A percentile compares a stretch with the other conserved stretches of the same genome.
These are phyloP conservation scores for Distichodus sexfasciatus DNA, from an alignment of 2,797 vertebrate species.

Conservation along the genomic window DNA sequence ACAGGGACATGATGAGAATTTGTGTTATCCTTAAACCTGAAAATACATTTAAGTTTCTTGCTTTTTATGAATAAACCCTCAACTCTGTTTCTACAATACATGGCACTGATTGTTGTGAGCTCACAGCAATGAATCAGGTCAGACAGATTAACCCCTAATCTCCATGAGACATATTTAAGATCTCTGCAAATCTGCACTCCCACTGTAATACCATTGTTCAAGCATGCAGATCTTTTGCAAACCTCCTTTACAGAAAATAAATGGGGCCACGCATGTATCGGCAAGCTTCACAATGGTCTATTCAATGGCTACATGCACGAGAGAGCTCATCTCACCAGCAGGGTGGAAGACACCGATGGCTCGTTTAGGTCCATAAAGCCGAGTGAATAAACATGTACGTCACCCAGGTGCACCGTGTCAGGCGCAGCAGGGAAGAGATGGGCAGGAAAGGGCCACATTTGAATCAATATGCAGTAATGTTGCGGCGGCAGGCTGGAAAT, in stretches of 20 bases:
- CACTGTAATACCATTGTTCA: background rate
- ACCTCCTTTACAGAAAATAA: constrained; percentile 13
- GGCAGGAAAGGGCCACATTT: constrained; percentile 57
- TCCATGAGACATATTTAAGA: background rate
- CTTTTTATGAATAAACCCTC: background rate
- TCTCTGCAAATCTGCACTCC: background rate
- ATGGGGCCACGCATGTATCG: background rate
- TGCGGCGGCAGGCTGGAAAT: constrained; percentile 54
- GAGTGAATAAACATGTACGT: constrained; percentile 61
- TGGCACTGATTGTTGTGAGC: background rate
- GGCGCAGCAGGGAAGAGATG: constrained; percentile 43
- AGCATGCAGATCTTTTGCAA: background rate
- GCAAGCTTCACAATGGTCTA: constrained; percentile 2
- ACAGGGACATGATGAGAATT: background rate
- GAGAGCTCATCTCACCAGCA: constrained; percentile 39
- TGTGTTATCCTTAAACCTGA: background rate
- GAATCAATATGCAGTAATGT: constrained; percentile 63
- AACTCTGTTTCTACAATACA: background rate
- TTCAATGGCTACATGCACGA: constrained; percentile 36
- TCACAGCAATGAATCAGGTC: background rate
- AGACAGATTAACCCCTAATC: background rate
- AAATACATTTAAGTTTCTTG: background rate
- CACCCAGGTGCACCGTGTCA: constrained; percentile 38
- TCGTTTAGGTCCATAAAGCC: constrained; percentile 64
- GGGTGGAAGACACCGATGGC: constrained; percentile 48